Percentiles rank a stretch among this genome's conserved stretches.
Evolutionary conservation across 30 jellyfish, hydroid and myxozoan genomes (phyloP).

Genomic region (Cassiopea andromeda): DNA sequence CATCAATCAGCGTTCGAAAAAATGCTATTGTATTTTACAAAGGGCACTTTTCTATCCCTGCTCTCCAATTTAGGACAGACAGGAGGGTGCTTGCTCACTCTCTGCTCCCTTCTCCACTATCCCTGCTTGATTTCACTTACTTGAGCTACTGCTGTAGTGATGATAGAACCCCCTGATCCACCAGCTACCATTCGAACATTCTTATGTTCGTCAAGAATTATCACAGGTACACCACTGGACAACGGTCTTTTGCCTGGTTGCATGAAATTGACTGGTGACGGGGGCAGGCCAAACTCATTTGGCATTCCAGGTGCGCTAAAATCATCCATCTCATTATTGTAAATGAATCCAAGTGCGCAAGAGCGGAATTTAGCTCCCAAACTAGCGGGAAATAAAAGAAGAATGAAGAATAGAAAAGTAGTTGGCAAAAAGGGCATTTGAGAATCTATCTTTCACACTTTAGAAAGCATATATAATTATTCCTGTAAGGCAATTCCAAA

Average conservation of each 20-base stretch:
- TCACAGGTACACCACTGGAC: constrained; percentile 97
- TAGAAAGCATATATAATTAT: no score
- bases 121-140: constrained; percentile 35
- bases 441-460: no score
- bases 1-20: no score
- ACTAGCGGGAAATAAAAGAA: constrained; percentile 32
- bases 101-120: no score
- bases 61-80: no score
- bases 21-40: no score
- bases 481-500: no score
- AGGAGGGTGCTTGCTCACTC: no score
- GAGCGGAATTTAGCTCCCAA: constrained; percentile 99
- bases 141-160: constrained; percentile 98
- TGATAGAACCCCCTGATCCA: constrained; percentile 99
- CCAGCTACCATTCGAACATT: constrained; percentile 94
- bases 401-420: background rate
- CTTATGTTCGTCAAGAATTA: constrained; percentile 80
- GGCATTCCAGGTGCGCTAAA: constrained; percentile 96
- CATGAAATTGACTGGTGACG: constrained; percentile 89
- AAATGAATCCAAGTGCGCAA: constrained; percentile 90
- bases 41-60: no score
- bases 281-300: constrained; percentile 95
- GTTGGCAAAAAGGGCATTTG: no score
- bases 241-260: constrained; percentile 90
- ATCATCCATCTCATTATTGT: constrained; percentile 99